Conservation (phyloP, 92 coral and sea anemone species). For the Plumapathes pennacea region DNA sequence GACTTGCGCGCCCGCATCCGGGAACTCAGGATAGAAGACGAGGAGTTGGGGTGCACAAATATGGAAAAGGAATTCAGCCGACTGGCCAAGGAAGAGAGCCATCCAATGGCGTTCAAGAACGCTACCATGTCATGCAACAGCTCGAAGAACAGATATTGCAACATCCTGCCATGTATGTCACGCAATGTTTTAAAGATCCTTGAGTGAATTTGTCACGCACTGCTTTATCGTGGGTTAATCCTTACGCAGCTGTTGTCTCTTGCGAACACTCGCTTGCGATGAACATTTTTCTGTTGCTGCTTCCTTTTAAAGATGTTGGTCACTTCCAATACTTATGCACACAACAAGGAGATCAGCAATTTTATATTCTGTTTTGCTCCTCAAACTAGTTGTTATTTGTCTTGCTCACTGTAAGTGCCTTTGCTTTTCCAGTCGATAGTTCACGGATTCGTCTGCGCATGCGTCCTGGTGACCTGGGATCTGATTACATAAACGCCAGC, state of each 20-base stretch:
- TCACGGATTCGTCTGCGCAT: slow-evolving; percentile 87
- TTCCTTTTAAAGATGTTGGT: too few species aligned
- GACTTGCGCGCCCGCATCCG: slow-evolving; percentile 67
- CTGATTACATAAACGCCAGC: slow-evolving; percentile 94
- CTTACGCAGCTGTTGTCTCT: too few species aligned
- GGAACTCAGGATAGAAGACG: slow-evolving; percentile 75
- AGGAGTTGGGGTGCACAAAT: slow-evolving; percentile 66
- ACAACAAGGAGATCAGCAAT: too few species aligned
- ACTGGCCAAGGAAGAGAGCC: slow-evolving; percentile 70
- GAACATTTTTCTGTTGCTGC: too few species aligned
- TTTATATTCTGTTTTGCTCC: too few species aligned
- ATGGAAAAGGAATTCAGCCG: slow-evolving; percentile 83
- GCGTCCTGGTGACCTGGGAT: slow-evolving; percentile 90
- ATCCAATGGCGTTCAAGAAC: slow-evolving; percentile 70
- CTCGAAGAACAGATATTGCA: slow-evolving; percentile 81
- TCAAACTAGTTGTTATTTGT: too few species aligned
- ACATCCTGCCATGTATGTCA: slow-evolving; percentile 89
- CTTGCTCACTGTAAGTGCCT: too few species aligned
- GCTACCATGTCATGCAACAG: slow-evolving; percentile 70
- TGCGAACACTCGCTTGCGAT: too few species aligned
- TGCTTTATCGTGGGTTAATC: too few species aligned
- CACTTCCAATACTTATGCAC: too few species aligned
- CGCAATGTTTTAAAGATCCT: not conserved
- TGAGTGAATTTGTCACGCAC: not conserved
- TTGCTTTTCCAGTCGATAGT: slow-evolving; percentile 62